Conservation (phyloP, 2,113 vertebrate species). For the Excalfactoria chinensis region DNA sequence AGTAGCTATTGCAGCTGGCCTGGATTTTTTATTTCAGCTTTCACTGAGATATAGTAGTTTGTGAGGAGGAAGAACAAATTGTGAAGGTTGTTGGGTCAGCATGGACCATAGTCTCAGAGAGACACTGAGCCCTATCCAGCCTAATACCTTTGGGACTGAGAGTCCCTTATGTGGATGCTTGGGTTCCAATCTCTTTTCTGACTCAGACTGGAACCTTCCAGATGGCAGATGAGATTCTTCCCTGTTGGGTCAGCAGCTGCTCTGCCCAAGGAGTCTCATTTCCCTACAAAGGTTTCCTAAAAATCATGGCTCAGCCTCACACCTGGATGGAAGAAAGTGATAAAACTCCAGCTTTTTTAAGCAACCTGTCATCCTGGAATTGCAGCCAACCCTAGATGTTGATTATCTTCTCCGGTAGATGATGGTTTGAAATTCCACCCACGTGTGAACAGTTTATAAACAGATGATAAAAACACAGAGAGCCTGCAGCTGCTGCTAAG, state of each 20-base stretch:
- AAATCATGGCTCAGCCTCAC: background rate
- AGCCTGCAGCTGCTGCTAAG: background rate
- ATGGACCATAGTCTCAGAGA: background rate
- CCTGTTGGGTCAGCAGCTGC: background rate
- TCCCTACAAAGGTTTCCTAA: background rate
- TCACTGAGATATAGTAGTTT: background rate
- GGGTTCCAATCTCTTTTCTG: background rate
- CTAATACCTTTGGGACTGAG: background rate
- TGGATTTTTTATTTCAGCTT: background rate
- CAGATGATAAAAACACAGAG: background rate
- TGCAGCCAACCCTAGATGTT: background rate
- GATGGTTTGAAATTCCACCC: background rate
- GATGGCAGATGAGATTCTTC: background rate
- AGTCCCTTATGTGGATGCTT: background rate
- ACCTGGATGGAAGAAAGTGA: background rate
- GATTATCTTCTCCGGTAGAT: background rate
- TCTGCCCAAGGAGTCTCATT: background rate
- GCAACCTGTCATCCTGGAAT: background rate
- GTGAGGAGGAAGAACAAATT: background rate
- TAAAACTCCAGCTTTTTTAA: background rate
- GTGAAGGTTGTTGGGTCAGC: background rate
- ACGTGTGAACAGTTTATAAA: background rate
- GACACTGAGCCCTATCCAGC: background rate
- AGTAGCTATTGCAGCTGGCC: slow-evolving; percentile 1
- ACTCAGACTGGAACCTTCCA: background rate